Percentiles rank a stretch among this genome's conserved stretches.
These are phyloP conservation scores for Abscondita cerata DNA, from an alignment of 2,888 invertebrate genomes.

Conservation along the genomic window DNA sequence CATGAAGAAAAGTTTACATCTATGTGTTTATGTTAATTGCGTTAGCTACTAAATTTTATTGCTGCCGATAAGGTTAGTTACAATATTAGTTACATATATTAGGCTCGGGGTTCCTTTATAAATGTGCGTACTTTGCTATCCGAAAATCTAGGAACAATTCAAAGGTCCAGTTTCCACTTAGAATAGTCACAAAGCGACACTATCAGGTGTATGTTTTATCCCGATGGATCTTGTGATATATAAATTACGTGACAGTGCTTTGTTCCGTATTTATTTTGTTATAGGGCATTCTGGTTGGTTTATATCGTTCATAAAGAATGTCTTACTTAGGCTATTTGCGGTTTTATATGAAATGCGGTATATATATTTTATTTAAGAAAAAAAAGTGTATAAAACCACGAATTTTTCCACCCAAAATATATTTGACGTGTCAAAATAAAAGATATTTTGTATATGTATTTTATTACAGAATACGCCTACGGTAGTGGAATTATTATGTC, in stretches of 20 bases:
- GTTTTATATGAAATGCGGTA: slow-evolving; percentile 21
- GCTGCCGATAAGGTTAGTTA: too few relatives aligned
- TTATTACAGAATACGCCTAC: slow-evolving; percentile 29
- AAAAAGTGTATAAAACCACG: slow-evolving; percentile 22
- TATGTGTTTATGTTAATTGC: too few relatives aligned
- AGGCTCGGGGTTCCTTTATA: too few relatives aligned
- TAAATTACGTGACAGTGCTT: slow-evolving; percentile 17
- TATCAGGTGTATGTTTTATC: slow-evolving; percentile 20
- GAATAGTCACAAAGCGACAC: slow-evolving; percentile 4
- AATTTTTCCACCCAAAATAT: slow-evolving; percentile 12
- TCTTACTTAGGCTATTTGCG: slow-evolving; percentile 25
- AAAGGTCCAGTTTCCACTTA: slow-evolving; percentile 15
- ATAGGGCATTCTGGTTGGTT: slow-evolving; percentile 29
- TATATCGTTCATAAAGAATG: slow-evolving; percentile 28
- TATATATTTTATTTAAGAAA: slow-evolving; percentile 24
- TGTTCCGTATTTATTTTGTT: slow-evolving; percentile 28
- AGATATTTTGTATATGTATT: slow-evolving; percentile 26
- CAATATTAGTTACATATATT: too few relatives aligned
- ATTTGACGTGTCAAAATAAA: slow-evolving; percentile 29
- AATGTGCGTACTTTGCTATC: too few relatives aligned
- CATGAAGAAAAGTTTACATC: too few relatives aligned
- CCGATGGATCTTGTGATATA: slow-evolving; percentile 18
- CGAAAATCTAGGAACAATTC: slow-evolving; percentile 16
- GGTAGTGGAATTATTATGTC: slow-evolving; percentile 33
- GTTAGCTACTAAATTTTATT: too few relatives aligned